These are phyloP conservation scores for Lacanobia oleracea DNA, from an alignment of 2,888 invertebrate genomes.

Conservation along the genomic window DNA sequence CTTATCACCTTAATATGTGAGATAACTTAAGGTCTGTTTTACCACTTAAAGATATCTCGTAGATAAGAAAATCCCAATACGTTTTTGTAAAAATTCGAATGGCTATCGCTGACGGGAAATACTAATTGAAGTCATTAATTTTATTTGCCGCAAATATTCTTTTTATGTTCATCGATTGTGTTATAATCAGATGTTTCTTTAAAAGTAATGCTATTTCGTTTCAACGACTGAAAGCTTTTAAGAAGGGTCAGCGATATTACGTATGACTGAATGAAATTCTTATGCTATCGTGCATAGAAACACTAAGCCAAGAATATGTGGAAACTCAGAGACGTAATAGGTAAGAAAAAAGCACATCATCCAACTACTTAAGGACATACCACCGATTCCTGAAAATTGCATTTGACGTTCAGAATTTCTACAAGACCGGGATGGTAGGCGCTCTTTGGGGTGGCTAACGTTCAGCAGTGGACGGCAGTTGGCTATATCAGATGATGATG, in stretches of 20 bases:
- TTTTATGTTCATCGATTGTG: constrained; percentile 41
- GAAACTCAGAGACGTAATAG: background rate
- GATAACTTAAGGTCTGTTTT: constrained; percentile 64
- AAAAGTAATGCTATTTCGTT: constrained; percentile 25
- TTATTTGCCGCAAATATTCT: constrained; percentile 53
- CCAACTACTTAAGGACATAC: background rate
- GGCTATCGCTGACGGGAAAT: constrained; percentile 45
- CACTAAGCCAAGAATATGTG: background rate
- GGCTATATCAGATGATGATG: too few species aligned
- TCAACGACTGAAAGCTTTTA: constrained; percentile 44
- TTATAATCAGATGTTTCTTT: constrained; percentile 22
- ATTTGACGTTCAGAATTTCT: too few species aligned
- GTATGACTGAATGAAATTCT: background rate
- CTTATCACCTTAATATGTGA: constrained; percentile 65
- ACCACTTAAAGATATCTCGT: constrained; percentile 64
- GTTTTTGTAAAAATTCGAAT: constrained; percentile 44
- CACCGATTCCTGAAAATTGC: too few species aligned
- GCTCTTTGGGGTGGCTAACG: too few species aligned
- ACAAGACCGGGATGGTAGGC: too few species aligned
- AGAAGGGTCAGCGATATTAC: background rate
- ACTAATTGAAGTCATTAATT: constrained; percentile 60
- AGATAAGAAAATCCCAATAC: constrained; percentile 51
- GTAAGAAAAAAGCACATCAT: background rate
- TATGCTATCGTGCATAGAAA: background rate
- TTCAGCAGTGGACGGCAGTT: too few species aligned